phyloP scores from a whole-genome alignment of 2,113 vertebrate species.

The Gallinago jamesoni region DNA sequence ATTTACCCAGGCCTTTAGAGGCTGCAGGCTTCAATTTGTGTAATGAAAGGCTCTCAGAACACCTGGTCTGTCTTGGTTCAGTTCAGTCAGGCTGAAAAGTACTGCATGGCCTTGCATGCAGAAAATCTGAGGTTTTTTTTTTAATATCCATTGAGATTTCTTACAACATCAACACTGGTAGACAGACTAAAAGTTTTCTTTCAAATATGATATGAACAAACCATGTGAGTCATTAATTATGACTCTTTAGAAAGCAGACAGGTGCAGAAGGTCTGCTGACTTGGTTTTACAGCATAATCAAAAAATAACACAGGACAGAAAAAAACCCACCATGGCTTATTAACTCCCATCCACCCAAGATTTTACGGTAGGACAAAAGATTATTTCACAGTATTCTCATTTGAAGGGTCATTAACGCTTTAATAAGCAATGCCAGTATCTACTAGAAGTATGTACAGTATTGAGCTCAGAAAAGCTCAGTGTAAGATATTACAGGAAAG shows the following conservation, averaged over 20 bases:
- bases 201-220: slow-evolving; percentile 16
- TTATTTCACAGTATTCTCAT: background rate
- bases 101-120: background rate
- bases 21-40: background rate
- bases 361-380: background rate
- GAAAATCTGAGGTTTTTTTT: background rate
- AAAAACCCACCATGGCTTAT: background rate
- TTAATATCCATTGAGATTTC: background rate
- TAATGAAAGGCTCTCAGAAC: background rate
- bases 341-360: background rate
- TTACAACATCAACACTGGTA: background rate
- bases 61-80: background rate
- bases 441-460: background rate
- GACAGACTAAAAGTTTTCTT: background rate
- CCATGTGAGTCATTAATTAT: background rate
- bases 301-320: background rate
- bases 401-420: background rate
- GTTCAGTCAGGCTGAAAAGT: slow-evolving; percentile 1
- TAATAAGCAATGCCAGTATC: background rate
- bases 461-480: fast-evolving
- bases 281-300: background rate
- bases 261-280: background rate
- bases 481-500: background rate
- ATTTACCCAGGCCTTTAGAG: background rate
- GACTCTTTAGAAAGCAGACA: background rate